Percentiles rank a stretch among this genome's conserved stretches.
Evolutionary conservation across 2,888 invertebrate genomes (phyloP).

Genomic region (Limnephilus auricula): DNA sequence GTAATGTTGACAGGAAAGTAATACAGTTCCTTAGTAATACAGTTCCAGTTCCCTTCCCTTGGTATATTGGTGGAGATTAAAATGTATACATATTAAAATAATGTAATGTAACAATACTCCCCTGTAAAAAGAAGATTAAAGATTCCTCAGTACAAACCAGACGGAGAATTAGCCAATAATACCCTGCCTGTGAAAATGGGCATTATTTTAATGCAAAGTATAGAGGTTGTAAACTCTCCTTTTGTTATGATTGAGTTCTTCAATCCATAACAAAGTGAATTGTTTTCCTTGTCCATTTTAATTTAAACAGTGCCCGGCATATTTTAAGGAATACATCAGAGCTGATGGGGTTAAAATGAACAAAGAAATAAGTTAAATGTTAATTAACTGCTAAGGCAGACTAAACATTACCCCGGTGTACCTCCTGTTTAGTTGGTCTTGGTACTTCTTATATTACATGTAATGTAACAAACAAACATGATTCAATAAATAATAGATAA

Average conservation of each 20-base stretch:
- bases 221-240: slow-evolving; percentile 85
- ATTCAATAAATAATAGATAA: slow-evolving; percentile 66
- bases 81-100: not conserved
- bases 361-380: slow-evolving; percentile 67
- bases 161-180: slow-evolving; percentile 71
- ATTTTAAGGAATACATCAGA: slow-evolving; percentile 34
- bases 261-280: slow-evolving; percentile 60
- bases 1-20: slow-evolving; percentile 31
- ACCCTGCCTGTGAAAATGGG: slow-evolving; percentile 85
- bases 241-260: slow-evolving; percentile 61
- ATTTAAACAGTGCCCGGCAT: slow-evolving; percentile 60
- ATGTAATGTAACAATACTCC: not conserved
- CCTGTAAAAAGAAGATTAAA: not conserved
- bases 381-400: slow-evolving; percentile 78
- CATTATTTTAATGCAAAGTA: slow-evolving; percentile 96
- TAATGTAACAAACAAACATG: slow-evolving; percentile 53
- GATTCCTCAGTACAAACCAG: slow-evolving; percentile 6
- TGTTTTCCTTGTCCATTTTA: slow-evolving; percentile 66
- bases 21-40: not conserved
- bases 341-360: slow-evolving; percentile 65
- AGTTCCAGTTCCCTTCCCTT: not conserved
- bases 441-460: slow-evolving; percentile 72
- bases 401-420: slow-evolving; percentile 72
- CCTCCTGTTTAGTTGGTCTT: slow-evolving; percentile 76
- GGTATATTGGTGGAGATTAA: not conserved